phyloP scores from a whole-genome alignment of 2,113 vertebrate genomes.

The Miniopterus natalensis region DNA sequence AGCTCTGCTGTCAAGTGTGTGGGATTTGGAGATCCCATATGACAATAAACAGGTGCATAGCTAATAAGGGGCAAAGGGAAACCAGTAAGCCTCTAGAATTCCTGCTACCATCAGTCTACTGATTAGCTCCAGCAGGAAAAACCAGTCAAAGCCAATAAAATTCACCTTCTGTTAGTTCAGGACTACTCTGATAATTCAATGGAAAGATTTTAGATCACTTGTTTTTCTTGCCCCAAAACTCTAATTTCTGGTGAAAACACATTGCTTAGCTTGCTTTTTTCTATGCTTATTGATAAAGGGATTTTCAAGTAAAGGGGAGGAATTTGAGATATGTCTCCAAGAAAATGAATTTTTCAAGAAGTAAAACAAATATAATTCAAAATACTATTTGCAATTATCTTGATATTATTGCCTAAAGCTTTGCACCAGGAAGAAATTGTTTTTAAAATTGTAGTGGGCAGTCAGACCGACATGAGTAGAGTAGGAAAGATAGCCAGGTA shows the following conservation, averaged over 20 bases:
- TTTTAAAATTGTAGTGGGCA: background rate
- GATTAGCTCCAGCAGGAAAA: conserved; percentile 53
- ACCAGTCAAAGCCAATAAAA: conserved; percentile 44
- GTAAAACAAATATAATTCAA: conserved; percentile 42
- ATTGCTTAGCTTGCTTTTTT: background rate
- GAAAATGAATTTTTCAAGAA: background rate
- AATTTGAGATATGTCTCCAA: conserved; percentile 6
- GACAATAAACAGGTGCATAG: conserved; percentile 36
- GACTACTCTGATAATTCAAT: background rate
- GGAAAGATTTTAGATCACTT: conserved; percentile 14
- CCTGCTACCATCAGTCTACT: background rate
- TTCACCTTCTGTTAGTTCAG: conserved; percentile 8
- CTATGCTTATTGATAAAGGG: background rate
- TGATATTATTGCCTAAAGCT: conserved; percentile 13
- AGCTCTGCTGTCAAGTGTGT: background rate
- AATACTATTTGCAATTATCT: conserved; percentile 16
- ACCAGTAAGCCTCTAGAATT: background rate
- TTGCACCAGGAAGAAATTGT: background rate
- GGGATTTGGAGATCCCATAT: background rate
- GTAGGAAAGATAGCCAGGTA: background rate
- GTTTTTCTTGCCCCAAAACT: background rate
- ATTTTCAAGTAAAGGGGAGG: conserved; percentile 46
- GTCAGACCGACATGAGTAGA: background rate
- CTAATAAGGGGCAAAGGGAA: conserved; percentile 18
- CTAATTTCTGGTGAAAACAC: conserved; percentile 18